Evolutionary conservation across 2,888 invertebrate genomes (phyloP).

Genomic region (Tipula unca): DNA sequence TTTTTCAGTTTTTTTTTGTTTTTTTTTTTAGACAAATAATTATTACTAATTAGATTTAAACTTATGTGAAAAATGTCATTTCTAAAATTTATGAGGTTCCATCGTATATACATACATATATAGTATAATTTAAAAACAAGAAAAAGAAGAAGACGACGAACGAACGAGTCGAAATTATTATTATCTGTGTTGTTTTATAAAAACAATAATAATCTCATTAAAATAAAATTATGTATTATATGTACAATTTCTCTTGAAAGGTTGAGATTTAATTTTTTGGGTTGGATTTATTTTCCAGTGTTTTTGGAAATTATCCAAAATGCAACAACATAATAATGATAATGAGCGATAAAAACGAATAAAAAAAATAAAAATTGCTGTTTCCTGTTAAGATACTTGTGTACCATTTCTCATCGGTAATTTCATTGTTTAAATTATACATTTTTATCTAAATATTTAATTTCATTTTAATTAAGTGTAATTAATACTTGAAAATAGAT

Average conservation of each 20-base stretch:
- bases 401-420: slow-evolving; percentile 14
- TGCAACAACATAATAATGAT: slow-evolving; percentile 14
- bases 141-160: neutral
- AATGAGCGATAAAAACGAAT: neutral
- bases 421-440: neutral
- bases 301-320: slow-evolving; percentile 8
- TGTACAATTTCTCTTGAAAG: neutral
- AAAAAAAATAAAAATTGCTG: neutral
- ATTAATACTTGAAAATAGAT: neutral
- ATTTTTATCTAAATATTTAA: neutral
- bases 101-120: too few species aligned
- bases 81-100: neutral
- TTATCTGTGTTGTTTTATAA: neutral
- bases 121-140: neutral
- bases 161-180: neutral
- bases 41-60: neutral
- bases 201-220: slow-evolving; percentile 14
- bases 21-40: neutral
- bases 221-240: neutral
- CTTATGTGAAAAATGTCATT: neutral
- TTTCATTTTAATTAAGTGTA: neutral
- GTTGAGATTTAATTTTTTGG: neutral
- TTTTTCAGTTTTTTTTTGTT: neutral
- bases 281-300: neutral
- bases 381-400: neutral